Conservation (phyloP, 1,140 invertebrate genomes). For the Mya arenaria region DNA sequence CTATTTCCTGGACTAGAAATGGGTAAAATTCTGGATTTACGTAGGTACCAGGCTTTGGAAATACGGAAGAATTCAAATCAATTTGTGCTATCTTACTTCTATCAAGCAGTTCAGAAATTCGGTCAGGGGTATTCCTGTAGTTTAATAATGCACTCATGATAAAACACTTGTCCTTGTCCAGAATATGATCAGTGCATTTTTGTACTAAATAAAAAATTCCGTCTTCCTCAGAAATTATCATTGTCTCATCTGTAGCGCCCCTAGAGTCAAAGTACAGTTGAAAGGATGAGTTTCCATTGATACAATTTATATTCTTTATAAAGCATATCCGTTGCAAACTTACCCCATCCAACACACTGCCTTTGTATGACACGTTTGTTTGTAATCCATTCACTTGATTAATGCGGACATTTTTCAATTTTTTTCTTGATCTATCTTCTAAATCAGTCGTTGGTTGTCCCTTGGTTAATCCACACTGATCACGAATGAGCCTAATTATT, state of each 20-base stretch:
- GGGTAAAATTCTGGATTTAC: constrained; percentile 22
- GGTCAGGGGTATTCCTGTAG: neutral
- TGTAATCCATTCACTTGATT: too few relatives aligned
- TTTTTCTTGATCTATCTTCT: neutral
- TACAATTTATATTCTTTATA: too few relatives aligned
- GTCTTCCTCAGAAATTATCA: too few relatives aligned
- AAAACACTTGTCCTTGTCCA: neutral
- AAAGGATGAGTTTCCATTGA: too few relatives aligned
- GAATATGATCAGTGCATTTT: neutral
- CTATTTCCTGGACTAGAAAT: constrained; percentile 37
- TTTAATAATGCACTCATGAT: neutral
- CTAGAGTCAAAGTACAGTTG: too few relatives aligned
- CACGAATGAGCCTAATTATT: neutral
- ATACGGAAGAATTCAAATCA: neutral
- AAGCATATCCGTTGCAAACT: too few relatives aligned
- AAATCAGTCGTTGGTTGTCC: neutral
- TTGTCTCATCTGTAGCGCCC: too few relatives aligned
- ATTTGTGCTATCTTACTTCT: neutral
- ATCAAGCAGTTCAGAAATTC: neutral
- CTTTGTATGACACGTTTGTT: too few relatives aligned
- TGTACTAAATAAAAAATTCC: neutral
- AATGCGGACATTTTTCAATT: too few relatives aligned
- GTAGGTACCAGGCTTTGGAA: neutral
- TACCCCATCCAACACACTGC: too few relatives aligned
- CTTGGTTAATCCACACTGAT: neutral